Percentiles rank a stretch among this genome's conserved stretches.
Evolutionary conservation across 2,113 vertebrate genomes (phyloP).

Genomic region (Lophius piscatorius): DNA sequence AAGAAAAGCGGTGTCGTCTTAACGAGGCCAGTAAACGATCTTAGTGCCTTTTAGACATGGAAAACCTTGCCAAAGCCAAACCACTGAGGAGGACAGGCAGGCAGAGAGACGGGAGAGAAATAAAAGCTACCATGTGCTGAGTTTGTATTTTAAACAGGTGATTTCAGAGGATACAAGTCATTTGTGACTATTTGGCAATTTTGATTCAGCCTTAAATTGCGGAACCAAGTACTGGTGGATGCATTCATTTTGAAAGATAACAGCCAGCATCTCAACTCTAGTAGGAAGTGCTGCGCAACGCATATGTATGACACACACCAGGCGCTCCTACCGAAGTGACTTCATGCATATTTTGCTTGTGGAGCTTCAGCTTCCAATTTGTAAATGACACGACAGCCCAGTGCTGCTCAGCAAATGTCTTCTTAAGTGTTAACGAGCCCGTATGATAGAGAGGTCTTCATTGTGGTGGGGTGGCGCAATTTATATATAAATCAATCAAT

Average conservation of each 20-base stretch:
- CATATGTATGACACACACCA: no score
- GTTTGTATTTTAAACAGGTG: slow-evolving; percentile 16
- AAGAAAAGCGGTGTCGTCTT: slow-evolving; percentile 66
- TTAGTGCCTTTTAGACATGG: slow-evolving; percentile 58
- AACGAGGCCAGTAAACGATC: slow-evolving; percentile 53
- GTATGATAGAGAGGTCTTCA: no score
- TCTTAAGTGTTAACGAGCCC: no score
- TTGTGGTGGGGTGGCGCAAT: no score
- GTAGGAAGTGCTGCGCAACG: no score
- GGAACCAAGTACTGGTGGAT: slow-evolving; percentile 8
- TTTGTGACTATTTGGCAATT: background rate
- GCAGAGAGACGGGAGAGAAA: background rate
- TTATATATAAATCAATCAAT: no score
- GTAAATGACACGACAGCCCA: no score
- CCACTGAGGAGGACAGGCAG: slow-evolving; percentile 17
- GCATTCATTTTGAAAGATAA: slow-evolving; percentile 7
- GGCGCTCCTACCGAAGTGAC: no score
- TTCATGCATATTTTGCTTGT: no score
- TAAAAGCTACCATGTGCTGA: slow-evolving; percentile 16
- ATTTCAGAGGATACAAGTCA: slow-evolving; percentile 9
- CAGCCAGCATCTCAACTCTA: no score
- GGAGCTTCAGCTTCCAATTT: no score
- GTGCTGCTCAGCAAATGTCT: no score
- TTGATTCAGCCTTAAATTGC: slow-evolving; percentile 10
- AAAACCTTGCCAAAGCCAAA: slow-evolving; percentile 60